Evolutionary conservation across 2,113 vertebrate genomes (phyloP).

Genomic region (Nymphicus hollandicus): DNA sequence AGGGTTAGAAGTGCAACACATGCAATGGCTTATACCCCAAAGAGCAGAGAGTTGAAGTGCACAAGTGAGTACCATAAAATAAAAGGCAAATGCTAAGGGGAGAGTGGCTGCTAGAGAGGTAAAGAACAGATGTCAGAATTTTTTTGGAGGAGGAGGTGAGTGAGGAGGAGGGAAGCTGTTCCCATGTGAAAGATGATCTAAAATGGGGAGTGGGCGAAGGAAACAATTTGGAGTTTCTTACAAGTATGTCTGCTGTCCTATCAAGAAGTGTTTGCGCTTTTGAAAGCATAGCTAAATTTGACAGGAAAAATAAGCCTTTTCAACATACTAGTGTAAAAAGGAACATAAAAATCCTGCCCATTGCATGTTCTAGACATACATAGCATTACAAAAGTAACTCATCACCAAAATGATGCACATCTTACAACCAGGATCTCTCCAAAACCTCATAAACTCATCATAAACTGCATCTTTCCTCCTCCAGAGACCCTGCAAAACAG

Average conservation of each 20-base stretch:
- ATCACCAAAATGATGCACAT: not conserved
- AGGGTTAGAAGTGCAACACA: not conserved
- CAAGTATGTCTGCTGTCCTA: conserved; percentile 52
- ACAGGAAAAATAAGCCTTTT: conserved; percentile 35
- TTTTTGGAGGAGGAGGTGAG: conserved; percentile 55
- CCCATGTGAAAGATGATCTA: conserved; percentile 63
- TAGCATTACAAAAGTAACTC: not conserved
- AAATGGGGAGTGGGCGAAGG: conserved; percentile 60
- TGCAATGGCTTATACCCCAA: not conserved
- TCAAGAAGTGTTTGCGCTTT: conserved; percentile 35
- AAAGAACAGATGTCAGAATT: conserved; percentile 63
- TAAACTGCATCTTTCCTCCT: not conserved
- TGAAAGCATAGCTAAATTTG: conserved; percentile 28
- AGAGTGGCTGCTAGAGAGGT: not conserved
- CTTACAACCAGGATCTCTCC: not conserved
- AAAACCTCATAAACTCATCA: not conserved
- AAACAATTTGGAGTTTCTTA: conserved; percentile 52
- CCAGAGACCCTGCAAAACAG: not conserved
- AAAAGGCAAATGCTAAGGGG: conserved; percentile 37
- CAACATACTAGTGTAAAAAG: not conserved
- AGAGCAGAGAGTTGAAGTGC: not conserved
- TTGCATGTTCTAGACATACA: not conserved
- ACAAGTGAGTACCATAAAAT: conserved; percentile 21
- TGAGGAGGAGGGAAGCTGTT: conserved; percentile 63
- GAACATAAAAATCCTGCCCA: not conserved